These are phyloP conservation scores for Falcaria lacertinaria DNA, from an alignment of 2,888 invertebrate species.

Conservation along the genomic window DNA sequence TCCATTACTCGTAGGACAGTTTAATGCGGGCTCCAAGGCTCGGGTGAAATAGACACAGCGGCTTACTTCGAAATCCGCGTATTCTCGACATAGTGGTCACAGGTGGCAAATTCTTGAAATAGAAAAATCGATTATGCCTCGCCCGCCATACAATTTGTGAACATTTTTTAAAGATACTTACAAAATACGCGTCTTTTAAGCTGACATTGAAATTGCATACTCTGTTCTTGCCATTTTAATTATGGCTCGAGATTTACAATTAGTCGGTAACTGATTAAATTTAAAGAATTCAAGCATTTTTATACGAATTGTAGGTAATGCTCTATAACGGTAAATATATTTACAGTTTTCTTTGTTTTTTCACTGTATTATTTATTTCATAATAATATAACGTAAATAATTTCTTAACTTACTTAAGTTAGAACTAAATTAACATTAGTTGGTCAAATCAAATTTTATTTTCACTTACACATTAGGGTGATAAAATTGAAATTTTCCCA, in stretches of 20 bases:
- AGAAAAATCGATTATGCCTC: slow-evolving; percentile 38
- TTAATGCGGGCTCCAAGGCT: slow-evolving; percentile 51
- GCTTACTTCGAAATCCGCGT: slow-evolving; percentile 39
- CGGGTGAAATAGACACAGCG: slow-evolving; percentile 42
- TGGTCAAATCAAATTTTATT: too few relatives aligned
- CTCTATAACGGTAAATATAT: too few relatives aligned
- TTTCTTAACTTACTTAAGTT: too few relatives aligned
- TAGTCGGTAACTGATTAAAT: slow-evolving; percentile 1
- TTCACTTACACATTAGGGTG: too few relatives aligned
- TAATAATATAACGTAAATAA: too few relatives aligned
- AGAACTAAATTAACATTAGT: too few relatives aligned
- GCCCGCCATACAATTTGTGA: slow-evolving; percentile 4
- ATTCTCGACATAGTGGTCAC: slow-evolving; percentile 46
- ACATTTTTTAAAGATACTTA: slow-evolving; percentile 1
- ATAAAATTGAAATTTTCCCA: too few relatives aligned
- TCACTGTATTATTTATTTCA: too few relatives aligned
- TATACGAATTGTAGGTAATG: too few relatives aligned
- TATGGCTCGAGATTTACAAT: neutral
- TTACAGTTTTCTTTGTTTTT: too few relatives aligned
- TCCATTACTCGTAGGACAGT: slow-evolving; percentile 64
- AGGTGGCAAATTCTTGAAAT: slow-evolving; percentile 53
- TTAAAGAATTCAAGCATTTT: neutral
- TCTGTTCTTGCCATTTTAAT: slow-evolving; percentile 1
- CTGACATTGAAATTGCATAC: slow-evolving; percentile 6
- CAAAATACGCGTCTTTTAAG: slow-evolving; percentile 9